Conservation (phyloP, 1,140 invertebrate genomes). For the Himalopsyche phryganea region DNA sequence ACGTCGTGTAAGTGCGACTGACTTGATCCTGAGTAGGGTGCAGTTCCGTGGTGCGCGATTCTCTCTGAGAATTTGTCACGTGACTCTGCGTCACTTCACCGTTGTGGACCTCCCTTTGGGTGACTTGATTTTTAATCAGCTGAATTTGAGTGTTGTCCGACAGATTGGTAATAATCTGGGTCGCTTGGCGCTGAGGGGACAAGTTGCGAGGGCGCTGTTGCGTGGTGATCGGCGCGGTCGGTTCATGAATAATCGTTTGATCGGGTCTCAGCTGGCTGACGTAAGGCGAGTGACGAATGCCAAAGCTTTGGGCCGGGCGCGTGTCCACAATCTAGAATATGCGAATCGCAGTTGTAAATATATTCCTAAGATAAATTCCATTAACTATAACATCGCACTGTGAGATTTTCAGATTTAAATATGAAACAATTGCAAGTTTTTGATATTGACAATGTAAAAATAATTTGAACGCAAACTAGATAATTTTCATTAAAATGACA, state of each 20-base stretch:
- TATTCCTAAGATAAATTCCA: background rate
- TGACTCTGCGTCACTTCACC: background rate
- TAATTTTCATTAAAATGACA: too few species aligned
- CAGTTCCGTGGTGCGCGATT: slow-evolving; percentile 14
- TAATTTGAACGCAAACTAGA: too few species aligned
- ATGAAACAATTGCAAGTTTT: background rate
- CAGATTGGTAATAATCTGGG: background rate
- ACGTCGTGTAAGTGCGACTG: slow-evolving; percentile 16
- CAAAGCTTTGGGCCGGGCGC: slow-evolving; percentile 72
- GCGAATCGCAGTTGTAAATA: slow-evolving; percentile 3
- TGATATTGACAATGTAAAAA: background rate
- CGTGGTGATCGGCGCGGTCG: background rate
- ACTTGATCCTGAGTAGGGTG: slow-evolving; percentile 9
- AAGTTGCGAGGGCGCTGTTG: too few species aligned
- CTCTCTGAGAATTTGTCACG: background rate
- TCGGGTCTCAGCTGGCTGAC: slow-evolving; percentile 58
- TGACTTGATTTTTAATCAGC: slow-evolving; percentile 5
- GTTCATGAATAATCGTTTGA: slow-evolving; percentile 31
- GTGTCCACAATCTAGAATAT: slow-evolving; percentile 55
- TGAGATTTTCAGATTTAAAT: too few species aligned
- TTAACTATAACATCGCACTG: too few species aligned
- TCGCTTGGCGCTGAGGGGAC: too few species aligned
- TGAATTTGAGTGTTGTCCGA: background rate
- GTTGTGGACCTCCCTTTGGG: background rate
- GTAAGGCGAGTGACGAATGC: slow-evolving; percentile 83